Base-by-base conservation (phyloP, 2,888 invertebrate genomes). In the Euplexia lucipara region DNA sequence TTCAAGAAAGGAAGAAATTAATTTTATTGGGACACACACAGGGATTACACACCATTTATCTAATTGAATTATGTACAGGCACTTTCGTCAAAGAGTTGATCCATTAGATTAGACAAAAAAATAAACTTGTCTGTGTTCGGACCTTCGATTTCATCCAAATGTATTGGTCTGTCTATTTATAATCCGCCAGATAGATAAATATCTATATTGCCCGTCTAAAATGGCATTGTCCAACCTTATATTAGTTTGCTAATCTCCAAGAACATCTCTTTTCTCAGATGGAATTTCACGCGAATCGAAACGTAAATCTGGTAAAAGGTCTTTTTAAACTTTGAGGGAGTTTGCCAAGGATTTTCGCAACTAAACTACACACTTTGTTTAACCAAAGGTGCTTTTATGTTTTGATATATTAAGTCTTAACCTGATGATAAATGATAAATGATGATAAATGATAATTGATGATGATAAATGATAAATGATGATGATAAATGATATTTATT, bases 231-330 rank as follows among this genome's bases (percentile, higher is more conserved):
- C 47, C 47, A 4, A 10, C 9, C 9, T 6, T 45, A 41, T 34
- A 35, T 63, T 22, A 65, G 56, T 51, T 57, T 48, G n/a, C 26
- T 48, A 76, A 70, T 53, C 52, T 54, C 12, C 39, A 18, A 51
- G 30, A 68, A 37, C 66, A 67, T 66, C 59, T 70, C 52, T 18
- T 34, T 61, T 42, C 44, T 16, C 34, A 45, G 62, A 64, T 71
- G 44, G 72, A 72, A 75, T 60, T 62, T 52, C 49, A 75, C 76
- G 32, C 60, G 45, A 47, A 49, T 75, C 59, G 73, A 76, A 76
- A 79, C 78, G 78, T 71, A 70, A 81, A 82, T 84, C 82, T 75
- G 82, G 83, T 86, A 83, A 78, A 66, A 60, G 60, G 48, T 56
- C 59, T 56, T 70, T 68, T 64, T 61, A 47, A 63, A 63, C 47